Conservation (phyloP, 2,888 invertebrate genomes). For the Chrysolina haemoptera region DNA sequence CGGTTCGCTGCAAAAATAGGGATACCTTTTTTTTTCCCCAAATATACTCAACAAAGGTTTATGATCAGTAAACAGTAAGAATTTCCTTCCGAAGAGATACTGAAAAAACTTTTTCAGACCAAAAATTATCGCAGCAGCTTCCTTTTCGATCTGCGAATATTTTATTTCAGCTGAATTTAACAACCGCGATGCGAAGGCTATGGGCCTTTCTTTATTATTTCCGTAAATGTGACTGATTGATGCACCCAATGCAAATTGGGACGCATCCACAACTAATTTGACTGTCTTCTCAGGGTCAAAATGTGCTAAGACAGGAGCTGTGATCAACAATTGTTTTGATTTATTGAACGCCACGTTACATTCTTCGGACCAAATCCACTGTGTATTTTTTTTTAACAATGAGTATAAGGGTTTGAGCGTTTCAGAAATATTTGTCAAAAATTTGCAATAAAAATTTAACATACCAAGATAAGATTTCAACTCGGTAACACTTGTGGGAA, state of each 20-base stretch:
- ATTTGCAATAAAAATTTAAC: conserved; percentile 32
- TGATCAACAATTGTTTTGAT: conserved; percentile 13
- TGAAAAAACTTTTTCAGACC: too few relatives aligned
- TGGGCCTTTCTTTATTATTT: not conserved
- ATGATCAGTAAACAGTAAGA: not conserved
- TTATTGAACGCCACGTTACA: not conserved
- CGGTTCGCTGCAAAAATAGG: not conserved
- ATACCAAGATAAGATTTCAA: conserved; percentile 26
- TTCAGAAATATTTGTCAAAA: conserved; percentile 31
- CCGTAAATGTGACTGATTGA: not conserved
- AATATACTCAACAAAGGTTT: not conserved
- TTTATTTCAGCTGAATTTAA: not conserved
- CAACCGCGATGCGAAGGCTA: not conserved
- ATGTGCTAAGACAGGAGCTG: not conserved
- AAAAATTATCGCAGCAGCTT: conserved; percentile 6
- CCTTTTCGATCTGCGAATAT: conserved; percentile 3
- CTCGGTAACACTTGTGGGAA: conserved; percentile 28
- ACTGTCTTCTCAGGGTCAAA: not conserved
- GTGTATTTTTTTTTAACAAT: too few relatives aligned
- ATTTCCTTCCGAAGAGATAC: too few relatives aligned
- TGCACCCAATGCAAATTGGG: not conserved
- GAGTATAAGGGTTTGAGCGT: too few relatives aligned
- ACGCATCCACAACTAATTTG: not conserved
- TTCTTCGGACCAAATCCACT: not conserved
- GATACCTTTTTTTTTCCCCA: not conserved